phyloP scores from a whole-genome alignment of 2,113 vertebrate genomes.

The Tetraodon nigroviridis region DNA sequence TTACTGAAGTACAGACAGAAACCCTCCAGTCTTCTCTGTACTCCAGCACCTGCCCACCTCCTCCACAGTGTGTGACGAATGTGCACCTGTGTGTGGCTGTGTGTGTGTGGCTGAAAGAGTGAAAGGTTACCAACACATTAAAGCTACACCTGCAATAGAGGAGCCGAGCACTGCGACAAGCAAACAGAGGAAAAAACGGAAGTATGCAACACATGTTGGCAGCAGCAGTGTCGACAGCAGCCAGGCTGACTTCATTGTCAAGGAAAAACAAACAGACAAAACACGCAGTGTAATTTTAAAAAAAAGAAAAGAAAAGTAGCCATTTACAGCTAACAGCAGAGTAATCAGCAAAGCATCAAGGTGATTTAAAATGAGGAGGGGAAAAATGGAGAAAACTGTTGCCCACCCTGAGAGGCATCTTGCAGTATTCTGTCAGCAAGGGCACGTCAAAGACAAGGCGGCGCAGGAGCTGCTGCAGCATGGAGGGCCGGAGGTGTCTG shows the following conservation, averaged over 20 bases:
- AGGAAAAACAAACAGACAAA: no score
- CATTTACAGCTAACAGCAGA: no score
- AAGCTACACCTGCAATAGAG: conserved; percentile 2
- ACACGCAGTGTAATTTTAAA: no score
- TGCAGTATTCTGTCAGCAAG: conserved; percentile 93
- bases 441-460: conserved; percentile 97
- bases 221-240: no score
- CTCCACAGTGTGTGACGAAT: conserved; percentile 7
- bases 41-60: conserved; percentile 17
- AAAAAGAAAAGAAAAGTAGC: no score
- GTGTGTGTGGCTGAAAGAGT: not conserved
- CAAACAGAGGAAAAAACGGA: not conserved
- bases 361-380: not conserved
- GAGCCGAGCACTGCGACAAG: not conserved
- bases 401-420: conserved; percentile 96
- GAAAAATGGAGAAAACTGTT: conserved; percentile 17
- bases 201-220: no score
- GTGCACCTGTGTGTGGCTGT: conserved; percentile 9
- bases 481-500: conserved; percentile 92
- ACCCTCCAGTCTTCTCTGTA: conserved; percentile 38
- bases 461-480: conserved; percentile 93
- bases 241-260: no score
- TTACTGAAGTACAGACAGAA: conserved; percentile 42
- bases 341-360: no score
- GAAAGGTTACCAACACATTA: not conserved